Percentiles rank a stretch among this genome's conserved stretches.
These are phyloP conservation scores for Bos javanicus DNA, from an alignment of 2,113 vertebrate species.

Conservation along the genomic window DNA sequence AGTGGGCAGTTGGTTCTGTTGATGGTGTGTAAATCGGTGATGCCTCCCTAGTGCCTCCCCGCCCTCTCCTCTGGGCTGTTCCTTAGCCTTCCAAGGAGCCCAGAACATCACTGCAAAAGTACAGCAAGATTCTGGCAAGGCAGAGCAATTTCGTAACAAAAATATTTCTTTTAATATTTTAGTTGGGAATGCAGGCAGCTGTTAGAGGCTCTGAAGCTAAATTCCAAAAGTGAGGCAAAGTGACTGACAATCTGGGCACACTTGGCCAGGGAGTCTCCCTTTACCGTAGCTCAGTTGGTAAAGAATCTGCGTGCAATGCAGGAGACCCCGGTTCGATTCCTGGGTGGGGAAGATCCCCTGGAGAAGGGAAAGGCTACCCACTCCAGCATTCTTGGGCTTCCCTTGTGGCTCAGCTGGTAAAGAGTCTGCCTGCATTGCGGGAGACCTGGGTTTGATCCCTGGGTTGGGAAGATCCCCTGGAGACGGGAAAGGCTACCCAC, in stretches of 20 bases:
- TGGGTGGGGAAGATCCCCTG: not conserved
- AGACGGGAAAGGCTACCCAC: not conserved
- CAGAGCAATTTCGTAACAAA: not conserved
- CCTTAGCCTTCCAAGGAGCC: not conserved
- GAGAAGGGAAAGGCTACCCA: not conserved
- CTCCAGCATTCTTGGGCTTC: not conserved
- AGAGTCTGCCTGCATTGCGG: not conserved
- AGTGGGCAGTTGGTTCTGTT: not conserved
- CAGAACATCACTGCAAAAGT: not conserved
- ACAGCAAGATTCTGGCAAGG: not conserved
- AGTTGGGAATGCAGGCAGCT: not conserved
- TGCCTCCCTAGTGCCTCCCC: accelerated
- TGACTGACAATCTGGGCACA: not conserved
- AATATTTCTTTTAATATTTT: not conserved
- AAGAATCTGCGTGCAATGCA: not conserved
- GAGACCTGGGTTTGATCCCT: not conserved
- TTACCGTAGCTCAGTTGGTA: not conserved
- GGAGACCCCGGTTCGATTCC: not conserved
- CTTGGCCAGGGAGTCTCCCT: not conserved
- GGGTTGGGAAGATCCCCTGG: not conserved
- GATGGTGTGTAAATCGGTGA: accelerated
- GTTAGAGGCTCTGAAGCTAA: not conserved
- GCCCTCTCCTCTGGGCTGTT: accelerated
- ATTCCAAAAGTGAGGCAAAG: not conserved
- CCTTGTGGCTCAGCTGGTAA: not conserved